phyloP scores from a whole-genome alignment of 64 coral and sea anemone genomes.

The Platygyra sinensis region DNA sequence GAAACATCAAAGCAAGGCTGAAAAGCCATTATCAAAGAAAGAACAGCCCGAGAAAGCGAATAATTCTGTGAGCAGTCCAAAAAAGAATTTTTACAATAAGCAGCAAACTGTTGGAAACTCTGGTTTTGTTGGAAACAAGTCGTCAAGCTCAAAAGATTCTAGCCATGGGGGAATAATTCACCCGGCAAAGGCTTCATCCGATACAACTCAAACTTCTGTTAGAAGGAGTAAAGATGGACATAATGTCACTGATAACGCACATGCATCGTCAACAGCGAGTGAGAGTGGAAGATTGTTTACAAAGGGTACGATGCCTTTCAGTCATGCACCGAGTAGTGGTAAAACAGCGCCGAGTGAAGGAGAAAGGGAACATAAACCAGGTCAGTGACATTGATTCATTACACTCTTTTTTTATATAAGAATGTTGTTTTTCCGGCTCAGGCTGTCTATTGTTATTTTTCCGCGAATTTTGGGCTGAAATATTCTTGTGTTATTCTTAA shows the following conservation, averaged over 20 bases:
- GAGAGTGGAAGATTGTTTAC: slow-evolving; percentile 30
- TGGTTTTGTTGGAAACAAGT: background rate
- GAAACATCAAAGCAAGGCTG: slow-evolving; percentile 38
- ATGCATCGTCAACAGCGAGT: background rate
- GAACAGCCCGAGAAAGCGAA: background rate
- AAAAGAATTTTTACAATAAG: slow-evolving; percentile 51
- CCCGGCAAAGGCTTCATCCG: background rate
- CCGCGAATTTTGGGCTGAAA: too few relatives aligned
- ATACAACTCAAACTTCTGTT: background rate
- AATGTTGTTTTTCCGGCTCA: too few relatives aligned
- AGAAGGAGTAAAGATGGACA: slow-evolving; percentile 1
- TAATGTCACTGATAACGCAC: background rate
- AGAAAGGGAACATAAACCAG: slow-evolving; percentile 68
- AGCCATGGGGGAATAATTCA: background rate
- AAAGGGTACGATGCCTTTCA: background rate
- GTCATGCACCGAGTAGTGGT: slow-evolving; percentile 8
- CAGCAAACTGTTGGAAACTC: background rate
- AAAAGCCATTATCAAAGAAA: slow-evolving; percentile 5
- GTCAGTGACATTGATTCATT: slow-evolving; percentile 34
- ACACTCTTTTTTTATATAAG: too few relatives aligned
- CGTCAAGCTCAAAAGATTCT: slow-evolving; percentile 20
- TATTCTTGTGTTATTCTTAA: too few relatives aligned
- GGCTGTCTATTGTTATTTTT: too few relatives aligned
- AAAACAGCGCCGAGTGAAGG: slow-evolving; percentile 46
- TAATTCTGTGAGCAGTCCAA: slow-evolving; percentile 24